phyloP scores from a whole-genome alignment of 2,113 vertebrate species.

The Brachyhypopomus occidentalis region DNA sequence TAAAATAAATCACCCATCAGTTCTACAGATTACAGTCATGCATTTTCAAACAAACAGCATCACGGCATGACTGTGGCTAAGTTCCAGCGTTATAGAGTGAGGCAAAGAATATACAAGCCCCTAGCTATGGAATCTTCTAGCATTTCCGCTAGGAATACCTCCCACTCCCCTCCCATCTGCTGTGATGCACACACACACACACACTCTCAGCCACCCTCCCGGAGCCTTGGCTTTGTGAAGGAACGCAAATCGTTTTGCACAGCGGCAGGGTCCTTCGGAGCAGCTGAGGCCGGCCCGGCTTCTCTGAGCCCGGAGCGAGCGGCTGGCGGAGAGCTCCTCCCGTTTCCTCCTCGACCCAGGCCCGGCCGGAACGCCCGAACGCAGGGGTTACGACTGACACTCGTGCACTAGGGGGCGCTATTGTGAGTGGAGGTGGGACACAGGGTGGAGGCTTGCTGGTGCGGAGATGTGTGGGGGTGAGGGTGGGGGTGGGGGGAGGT shows the following conservation, averaged over 20 bases:
- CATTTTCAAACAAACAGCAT: constrained; percentile 7
- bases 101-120: neutral
- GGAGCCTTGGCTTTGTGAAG: constrained; percentile 45
- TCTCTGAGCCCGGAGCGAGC: constrained; percentile 52
- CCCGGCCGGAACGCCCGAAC: constrained; percentile 23
- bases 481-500: neutral
- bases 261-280: constrained; percentile 47
- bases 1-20: neutral
- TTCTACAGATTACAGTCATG: neutral
- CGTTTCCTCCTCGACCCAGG: constrained; percentile 1
- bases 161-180: constrained; percentile 58
- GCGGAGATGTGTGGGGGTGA: neutral
- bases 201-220: constrained; percentile 27
- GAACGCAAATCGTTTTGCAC: constrained; percentile 33
- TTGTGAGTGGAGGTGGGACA: neutral
- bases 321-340: constrained; percentile 34
- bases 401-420: neutral
- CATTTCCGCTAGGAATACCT: constrained; percentile 32
- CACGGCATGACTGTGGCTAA: neutral
- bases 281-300: constrained; percentile 44
- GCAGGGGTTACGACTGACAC: constrained; percentile 10
- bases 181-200: constrained; percentile 51
- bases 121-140: constrained; percentile 7
- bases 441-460: no score
- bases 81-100: neutral